phyloP scores from a whole-genome alignment of 1,140 invertebrate species.

The Drosophila parvula region DNA sequence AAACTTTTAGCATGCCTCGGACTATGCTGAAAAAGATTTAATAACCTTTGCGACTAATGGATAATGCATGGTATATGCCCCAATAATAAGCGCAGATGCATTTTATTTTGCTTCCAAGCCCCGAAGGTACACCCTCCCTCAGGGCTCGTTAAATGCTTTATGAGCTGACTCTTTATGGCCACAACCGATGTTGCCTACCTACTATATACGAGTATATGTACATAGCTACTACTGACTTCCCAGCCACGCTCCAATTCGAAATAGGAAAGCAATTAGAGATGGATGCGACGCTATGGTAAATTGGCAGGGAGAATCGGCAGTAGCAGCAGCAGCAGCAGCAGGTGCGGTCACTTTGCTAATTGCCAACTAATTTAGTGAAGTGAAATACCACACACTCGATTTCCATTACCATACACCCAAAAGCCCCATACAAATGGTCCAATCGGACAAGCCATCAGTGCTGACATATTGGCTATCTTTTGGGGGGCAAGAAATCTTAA shows the following conservation, averaged over 20 bases:
- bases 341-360: constrained; percentile 65
- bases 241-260: constrained; percentile 28
- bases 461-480: neutral
- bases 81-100: constrained; percentile 45
- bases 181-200: constrained; percentile 8
- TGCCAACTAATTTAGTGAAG: constrained; percentile 69
- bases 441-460: constrained; percentile 2
- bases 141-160: constrained; percentile 60
- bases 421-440: constrained; percentile 7
- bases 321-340: constrained; percentile 16
- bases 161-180: constrained; percentile 45
- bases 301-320: constrained; percentile 8
- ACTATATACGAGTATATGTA: neutral
- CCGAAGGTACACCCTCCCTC: neutral
- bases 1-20: constrained; percentile 11
- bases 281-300: constrained; percentile 21
- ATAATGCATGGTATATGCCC: constrained; percentile 26
- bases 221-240: constrained; percentile 1
- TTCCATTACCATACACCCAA: neutral
- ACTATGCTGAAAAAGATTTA: constrained; percentile 21
- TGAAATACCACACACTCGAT: constrained; percentile 25
- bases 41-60: constrained; percentile 25
- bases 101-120: constrained; percentile 21
- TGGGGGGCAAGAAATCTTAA: too few species aligned
- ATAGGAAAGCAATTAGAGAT: constrained; percentile 53